Conservation (phyloP, 2,797 vertebrate species). For the Tachyglossus aculeatus region DNA sequence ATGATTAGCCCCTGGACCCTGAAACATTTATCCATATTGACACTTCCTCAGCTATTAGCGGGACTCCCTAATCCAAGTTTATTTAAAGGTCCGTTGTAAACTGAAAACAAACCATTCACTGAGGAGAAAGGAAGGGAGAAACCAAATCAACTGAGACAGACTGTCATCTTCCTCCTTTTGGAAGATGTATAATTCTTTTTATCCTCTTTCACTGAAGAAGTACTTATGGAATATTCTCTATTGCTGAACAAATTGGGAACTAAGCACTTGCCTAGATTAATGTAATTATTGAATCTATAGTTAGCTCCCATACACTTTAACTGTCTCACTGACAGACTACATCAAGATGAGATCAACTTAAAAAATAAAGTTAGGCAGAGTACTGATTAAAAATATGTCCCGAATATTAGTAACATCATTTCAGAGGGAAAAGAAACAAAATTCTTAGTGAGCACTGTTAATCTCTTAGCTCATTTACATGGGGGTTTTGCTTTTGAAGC, state of each 20-base stretch:
- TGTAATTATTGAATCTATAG: neutral
- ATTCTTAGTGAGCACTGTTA: neutral
- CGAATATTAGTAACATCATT: fast-evolving
- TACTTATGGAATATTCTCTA: neutral
- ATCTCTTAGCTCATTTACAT: neutral
- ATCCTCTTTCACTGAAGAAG: neutral
- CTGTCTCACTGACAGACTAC: slow-evolving; percentile 27
- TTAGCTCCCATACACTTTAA: slow-evolving; percentile 19
- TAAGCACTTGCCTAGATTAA: neutral
- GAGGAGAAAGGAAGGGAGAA: neutral
- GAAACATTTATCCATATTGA: neutral
- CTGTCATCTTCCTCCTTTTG: neutral
- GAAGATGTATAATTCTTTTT: neutral
- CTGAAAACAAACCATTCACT: neutral
- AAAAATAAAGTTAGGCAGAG: neutral
- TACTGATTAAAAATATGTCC: slow-evolving; percentile 4
- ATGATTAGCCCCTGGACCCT: too few species aligned
- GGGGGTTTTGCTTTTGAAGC: too few species aligned
- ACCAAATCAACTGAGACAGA: neutral
- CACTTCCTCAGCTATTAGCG: neutral
- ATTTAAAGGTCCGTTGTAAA: neutral
- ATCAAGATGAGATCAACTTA: neutral
- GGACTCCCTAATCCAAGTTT: neutral
- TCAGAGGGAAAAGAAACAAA: slow-evolving; percentile 1
- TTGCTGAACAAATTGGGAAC: neutral